Evolutionary conservation across 2,888 invertebrate species (phyloP), one percentile per base, ranked within the genome.

Genomic region (Ormia ochracea): DNA sequence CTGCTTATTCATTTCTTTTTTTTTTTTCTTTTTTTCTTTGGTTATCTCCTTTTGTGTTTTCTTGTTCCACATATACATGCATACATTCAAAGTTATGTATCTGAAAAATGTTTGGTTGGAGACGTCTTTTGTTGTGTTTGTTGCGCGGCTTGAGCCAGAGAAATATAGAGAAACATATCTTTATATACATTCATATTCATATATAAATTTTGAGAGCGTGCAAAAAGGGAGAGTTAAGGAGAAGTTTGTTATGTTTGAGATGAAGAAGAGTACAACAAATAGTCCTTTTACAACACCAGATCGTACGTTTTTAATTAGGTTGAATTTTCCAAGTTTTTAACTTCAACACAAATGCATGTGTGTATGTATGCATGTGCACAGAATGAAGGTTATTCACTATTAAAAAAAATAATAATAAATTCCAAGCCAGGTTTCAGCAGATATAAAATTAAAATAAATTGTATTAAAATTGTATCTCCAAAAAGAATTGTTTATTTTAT

Each of bases 1-100:
- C 14, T 61, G 59, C 19, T 61, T 54, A 61, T 68, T 66, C 65
- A 43, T 65, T 48, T 41, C 50, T 36, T 41, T 58, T 36, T 41
- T 31, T 33, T 41, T 21, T 75, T 12, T 66, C 19, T 7, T 63
- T 48, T 33, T 54, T n/a, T 54, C 19, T 61, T 45, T 56, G n/a
- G n/a, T n/a, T 41, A 28, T 75, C 14, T 66, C 19, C 12, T 63
- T 48, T 33, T 54, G 19, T 54, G 26, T 61, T 45, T 56, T 61
- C 23, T 43, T 56, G 23, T 66, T 58, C 19, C 7, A 38, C 7
- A 36, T 9, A 45, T 4, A 45, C 10, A 45, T 43, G 10, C 2
- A 10, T 31, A 31, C 10, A 19, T 28, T 28, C 10, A 36, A 28
- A 19, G 4, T 31, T 41, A 41, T 41, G 41, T 41, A 38, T 38